Percentiles rank a stretch among this genome's conserved stretches.
phyloP scores from a whole-genome alignment of 1,140 invertebrate species.

The Brachystomella parvula region DNA sequence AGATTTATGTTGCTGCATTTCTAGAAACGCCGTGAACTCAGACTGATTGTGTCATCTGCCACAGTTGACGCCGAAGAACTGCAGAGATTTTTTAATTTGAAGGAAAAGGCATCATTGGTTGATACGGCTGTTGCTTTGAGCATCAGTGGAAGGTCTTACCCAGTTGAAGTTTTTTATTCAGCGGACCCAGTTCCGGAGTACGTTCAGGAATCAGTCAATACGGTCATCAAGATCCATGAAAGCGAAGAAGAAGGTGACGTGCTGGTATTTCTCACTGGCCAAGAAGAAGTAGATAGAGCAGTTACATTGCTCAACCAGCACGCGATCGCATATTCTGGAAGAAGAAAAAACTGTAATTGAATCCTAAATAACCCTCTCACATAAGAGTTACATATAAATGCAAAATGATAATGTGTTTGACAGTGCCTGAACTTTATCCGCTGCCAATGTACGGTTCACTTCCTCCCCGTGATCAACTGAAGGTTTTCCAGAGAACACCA shows the following conservation, averaged over 20 bases:
- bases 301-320: constrained; percentile 60
- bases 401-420: too few relatives aligned
- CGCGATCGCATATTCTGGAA: constrained; percentile 42
- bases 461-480: constrained; percentile 72
- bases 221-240: constrained; percentile 80
- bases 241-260: constrained; percentile 76
- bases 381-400: too few relatives aligned
- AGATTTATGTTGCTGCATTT: constrained; percentile 36
- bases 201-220: constrained; percentile 75
- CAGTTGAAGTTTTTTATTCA: constrained; percentile 78
- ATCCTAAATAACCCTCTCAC: neutral
- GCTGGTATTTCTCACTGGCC: constrained; percentile 87
- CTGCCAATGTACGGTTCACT: constrained; percentile 89
- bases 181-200: constrained; percentile 84
- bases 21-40: constrained; percentile 73
- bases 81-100: constrained; percentile 79
- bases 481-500: constrained; percentile 72
- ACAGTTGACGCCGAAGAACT: constrained; percentile 87
- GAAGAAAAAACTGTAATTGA: constrained; percentile 23
- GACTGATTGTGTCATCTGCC: constrained; percentile 85
- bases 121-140: constrained; percentile 75
- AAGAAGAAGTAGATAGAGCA: constrained; percentile 79
- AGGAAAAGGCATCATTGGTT: constrained; percentile 45
- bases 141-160: constrained; percentile 79
- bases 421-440: constrained; percentile 42